Conservation (phyloP, 2,113 vertebrate genomes). For the Gallinago undulata region DNA sequence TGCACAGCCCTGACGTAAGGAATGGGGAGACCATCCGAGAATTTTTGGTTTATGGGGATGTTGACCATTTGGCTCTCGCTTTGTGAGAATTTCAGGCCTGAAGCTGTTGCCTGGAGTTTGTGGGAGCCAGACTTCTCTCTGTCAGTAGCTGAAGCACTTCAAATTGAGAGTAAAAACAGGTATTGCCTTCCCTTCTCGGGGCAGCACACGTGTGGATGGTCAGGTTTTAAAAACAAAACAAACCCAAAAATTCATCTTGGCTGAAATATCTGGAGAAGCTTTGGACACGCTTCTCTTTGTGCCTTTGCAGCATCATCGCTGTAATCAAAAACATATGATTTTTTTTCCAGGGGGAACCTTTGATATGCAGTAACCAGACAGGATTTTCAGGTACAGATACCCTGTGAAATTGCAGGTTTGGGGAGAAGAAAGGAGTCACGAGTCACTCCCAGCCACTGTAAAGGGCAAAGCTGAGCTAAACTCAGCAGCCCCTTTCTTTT, state of each 20-base stretch:
- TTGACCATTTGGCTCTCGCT: background rate
- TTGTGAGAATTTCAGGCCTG: background rate
- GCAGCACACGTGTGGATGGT: background rate
- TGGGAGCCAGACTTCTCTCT: background rate
- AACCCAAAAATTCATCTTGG: background rate
- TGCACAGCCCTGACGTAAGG: accelerated
- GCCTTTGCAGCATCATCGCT: background rate
- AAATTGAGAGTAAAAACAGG: background rate
- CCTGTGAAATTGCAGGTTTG: background rate
- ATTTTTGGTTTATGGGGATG: background rate
- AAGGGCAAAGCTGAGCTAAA: background rate
- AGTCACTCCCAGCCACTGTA: background rate
- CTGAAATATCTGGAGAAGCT: background rate
- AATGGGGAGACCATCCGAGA: background rate
- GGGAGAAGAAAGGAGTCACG: background rate
- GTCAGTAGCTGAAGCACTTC: background rate
- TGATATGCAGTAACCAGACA: constrained; percentile 15
- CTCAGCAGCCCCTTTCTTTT: background rate
- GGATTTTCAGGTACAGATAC: constrained; percentile 35
- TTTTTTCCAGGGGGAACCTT: background rate
- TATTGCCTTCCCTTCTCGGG: background rate
- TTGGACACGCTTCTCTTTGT: background rate
- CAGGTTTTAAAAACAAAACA: background rate
- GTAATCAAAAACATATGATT: background rate
- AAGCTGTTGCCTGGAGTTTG: background rate